These are phyloP conservation scores for Lagodon rhomboides DNA, from an alignment of 2,797 vertebrate genomes.

Conservation along the genomic window DNA sequence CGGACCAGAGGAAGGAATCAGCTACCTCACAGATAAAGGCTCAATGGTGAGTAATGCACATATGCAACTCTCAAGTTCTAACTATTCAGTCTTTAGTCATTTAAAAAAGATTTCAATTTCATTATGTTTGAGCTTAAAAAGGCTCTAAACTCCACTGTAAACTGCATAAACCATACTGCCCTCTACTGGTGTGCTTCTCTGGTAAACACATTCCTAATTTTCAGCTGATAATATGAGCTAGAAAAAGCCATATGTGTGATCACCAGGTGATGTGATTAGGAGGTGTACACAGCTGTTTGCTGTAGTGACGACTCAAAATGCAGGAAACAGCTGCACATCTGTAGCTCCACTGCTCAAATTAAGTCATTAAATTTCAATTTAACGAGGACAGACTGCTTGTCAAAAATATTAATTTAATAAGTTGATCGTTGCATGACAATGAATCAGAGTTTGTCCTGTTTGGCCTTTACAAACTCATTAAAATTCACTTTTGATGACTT, in stretches of 20 bases:
- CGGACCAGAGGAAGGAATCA: constrained; percentile 98
- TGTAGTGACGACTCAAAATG: not conserved
- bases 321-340: not conserved
- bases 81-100: not conserved
- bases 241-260: constrained; percentile 3
- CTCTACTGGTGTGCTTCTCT: constrained; percentile 52
- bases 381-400: constrained; percentile 9
- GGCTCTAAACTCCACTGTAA: not conserved
- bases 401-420: constrained; percentile 20
- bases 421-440: not conserved
- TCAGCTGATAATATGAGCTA: not conserved
- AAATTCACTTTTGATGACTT: not conserved
- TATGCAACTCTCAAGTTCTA: not conserved
- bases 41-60: constrained; percentile 89
- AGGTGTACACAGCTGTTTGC: not conserved
- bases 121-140: not conserved
- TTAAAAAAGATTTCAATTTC: not conserved
- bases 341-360: not conserved
- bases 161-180: constrained; percentile 37
- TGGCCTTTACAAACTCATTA: constrained; percentile 7
- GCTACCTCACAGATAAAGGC: constrained; percentile 99
- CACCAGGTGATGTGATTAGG: not conserved
- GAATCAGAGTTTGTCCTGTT: not conserved
- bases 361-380: constrained; percentile 2
- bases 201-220: not conserved